A percentile compares a stretch with the other conserved stretches of the same genome.
These are phyloP conservation scores for Leptinotarsa defecta DNA, from an alignment of 1,140 invertebrate species.

Conservation along the genomic window DNA sequence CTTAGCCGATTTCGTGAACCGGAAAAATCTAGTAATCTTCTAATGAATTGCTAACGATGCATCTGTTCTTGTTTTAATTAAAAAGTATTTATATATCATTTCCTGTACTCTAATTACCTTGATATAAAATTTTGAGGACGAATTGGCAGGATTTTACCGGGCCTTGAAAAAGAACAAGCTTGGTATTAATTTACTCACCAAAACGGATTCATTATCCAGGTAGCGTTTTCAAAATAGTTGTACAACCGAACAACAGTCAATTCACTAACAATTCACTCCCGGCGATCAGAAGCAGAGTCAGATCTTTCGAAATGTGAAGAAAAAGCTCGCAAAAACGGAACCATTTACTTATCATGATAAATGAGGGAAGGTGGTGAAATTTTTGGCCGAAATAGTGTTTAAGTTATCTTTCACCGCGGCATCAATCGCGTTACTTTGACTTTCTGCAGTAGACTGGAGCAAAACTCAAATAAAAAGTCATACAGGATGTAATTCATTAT, in stretches of 20 bases:
- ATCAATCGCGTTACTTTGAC: not conserved
- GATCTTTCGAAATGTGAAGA: not conserved
- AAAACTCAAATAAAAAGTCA: not conserved
- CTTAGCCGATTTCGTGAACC: too few relatives aligned
- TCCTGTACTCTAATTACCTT: too few relatives aligned
- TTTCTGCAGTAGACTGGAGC: not conserved
- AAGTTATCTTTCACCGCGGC: not conserved
- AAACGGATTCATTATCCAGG: not conserved
- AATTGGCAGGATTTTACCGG: too few relatives aligned
- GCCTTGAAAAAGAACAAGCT: too few relatives aligned
- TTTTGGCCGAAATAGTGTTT: not conserved
- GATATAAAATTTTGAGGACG: too few relatives aligned
- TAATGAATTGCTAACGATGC: too few relatives aligned
- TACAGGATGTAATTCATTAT: constrained; percentile 2
- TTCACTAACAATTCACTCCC: constrained; percentile 1
- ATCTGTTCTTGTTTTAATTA: too few relatives aligned
- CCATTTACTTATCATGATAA: not conserved
- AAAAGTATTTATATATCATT: too few relatives aligned
- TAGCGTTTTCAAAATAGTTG: not conserved
- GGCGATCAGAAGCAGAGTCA: not conserved
- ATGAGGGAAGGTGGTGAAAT: not conserved
- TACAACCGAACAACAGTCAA: not conserved
- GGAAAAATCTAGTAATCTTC: too few relatives aligned
- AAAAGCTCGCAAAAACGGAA: not conserved
- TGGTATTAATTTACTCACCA: not conserved